These are phyloP conservation scores for Myripristis murdjan DNA, from an alignment of 2,797 vertebrate species.

Conservation along the genomic window DNA sequence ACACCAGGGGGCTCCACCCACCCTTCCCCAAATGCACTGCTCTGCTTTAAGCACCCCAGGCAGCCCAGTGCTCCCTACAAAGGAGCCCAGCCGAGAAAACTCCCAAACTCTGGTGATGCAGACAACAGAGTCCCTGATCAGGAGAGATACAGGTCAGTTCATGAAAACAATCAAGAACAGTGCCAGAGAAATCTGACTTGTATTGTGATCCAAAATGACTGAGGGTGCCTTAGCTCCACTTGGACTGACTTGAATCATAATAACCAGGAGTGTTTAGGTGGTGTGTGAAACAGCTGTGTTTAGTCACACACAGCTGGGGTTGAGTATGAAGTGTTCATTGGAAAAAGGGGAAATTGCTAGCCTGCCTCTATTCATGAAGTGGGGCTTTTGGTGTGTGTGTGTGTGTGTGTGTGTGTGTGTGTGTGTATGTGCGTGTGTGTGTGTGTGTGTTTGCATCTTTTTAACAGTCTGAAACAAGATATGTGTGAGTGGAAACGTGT, in stretches of 20 bases:
- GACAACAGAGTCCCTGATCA: background rate
- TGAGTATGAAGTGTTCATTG: background rate
- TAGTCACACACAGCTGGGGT: conserved; percentile 2
- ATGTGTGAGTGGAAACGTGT: too few species aligned
- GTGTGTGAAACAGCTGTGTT: background rate
- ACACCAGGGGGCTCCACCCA: conserved; percentile 90
- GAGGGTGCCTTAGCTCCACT: too few species aligned
- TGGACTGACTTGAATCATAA: background rate
- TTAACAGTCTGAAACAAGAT: too few species aligned
- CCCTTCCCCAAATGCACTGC: conserved; percentile 84
- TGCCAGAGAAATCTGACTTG: background rate
- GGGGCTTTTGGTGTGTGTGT: too few species aligned
- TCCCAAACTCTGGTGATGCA: conserved; percentile 8
- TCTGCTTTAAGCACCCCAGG: conserved; percentile 55
- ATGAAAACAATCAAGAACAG: background rate
- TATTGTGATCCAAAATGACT: background rate
- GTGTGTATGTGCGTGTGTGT: too few species aligned
- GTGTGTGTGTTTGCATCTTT: too few species aligned
- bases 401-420: too few species aligned
- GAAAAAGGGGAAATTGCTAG: too few species aligned
- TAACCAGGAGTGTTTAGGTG: background rate
- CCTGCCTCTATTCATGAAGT: too few species aligned
- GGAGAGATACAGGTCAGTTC: conserved; percentile 45
- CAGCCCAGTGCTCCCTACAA: conserved; percentile 33
- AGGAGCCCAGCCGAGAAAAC: conserved; percentile 25